Evolutionary conservation across 2,797 vertebrate species (phyloP), one percentile per base, ranked within the genome.

Genomic region (Holocentrus rufus): DNA sequence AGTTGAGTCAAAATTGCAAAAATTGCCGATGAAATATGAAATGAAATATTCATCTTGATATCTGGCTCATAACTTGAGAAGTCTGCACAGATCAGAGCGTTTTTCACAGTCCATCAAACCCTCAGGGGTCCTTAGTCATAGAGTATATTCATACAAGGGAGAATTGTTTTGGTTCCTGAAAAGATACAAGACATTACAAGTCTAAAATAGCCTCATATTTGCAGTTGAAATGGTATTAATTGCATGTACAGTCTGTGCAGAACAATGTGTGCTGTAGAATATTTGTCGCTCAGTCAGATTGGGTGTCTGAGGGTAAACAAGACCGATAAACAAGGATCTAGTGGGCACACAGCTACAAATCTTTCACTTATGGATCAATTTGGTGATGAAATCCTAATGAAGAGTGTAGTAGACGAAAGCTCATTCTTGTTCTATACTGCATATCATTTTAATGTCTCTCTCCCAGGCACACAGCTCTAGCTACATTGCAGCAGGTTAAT

Each of bases 401-500:
- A 13, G 34, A 59, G 11, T 7, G 13, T 23, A 34, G 18, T 23
- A 56, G 65, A 53, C 70, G 11, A 69, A 59, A 55, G 20, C 59
- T 36, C 42, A 15, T 62, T 81, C 75, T 62, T 27, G 65, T 74
- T 77, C 47, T 14, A 44, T 50, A 39, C 27, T 36, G 18, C 25
- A 4, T 27, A 55, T 72, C 23, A 6, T 25, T 25, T 27, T 47
- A 72, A 39, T 82, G 25, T 17, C 56, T n/a, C 31, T 31, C 17
- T 11, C 25, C 13, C 46, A 49, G 25, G 69, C 31, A 61, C 44
- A 1, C 59, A 65, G 13, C n/a, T 15, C 68, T 56, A 46, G 68
- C 65, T 63, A 65, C 47, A 60, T 7, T 60, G 59, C 76, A 80
- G 68, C 62, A 68, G 77, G 78, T 82, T 79, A 78, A 85, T 83